Evolutionary conservation across 1,140 invertebrate genomes (phyloP), one percentile per base, ranked within the genome.

Genomic region (Parapsyche elsis): DNA sequence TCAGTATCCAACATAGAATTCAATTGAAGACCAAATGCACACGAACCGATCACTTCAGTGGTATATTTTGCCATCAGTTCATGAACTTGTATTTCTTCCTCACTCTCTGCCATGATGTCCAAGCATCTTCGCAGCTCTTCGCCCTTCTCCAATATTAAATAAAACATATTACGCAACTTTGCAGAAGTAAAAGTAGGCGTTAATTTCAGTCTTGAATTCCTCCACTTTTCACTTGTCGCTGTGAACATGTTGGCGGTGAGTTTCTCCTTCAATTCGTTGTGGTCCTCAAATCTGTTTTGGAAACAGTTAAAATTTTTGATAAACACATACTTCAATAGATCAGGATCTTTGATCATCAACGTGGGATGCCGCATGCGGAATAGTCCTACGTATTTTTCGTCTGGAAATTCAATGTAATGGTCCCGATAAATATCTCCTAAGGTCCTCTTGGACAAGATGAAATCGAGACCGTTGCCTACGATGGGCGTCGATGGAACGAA

Each of bases 11-110:
- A 70, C 26, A 90, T 84, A 7, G 88, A 86, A 57, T 89, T 87
- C 73, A 88, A 87, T 5, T 90, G 84, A 14, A 91, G 84, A 0
- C 92, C 92, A 82, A 92, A 93, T 5, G 89, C 90, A 59, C 90
- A 90, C 5, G 86, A 87, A 1, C 88, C 90, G 24, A 94, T 92
- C 0, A 92, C 86, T 81, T 94, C 92, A 24, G 92, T 92, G 0
- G 90, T 90, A 78, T 90, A 93, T 19, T 86, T 87, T 0, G 86
- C 88, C 30, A 88, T 85, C 0, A 90, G 23, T 9, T 90, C 88
- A 64, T 88, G 89, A 0, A 86, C 0, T 16, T 88, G 86, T 0
- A 86, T 73, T 76, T 73, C 71, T 5, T 71, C 53, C 30, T 76
- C 57, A 2, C 76, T 74, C 1, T 49, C 12, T 19, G 74, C 12